Evolutionary conservation across 2,797 vertebrate species (phyloP).

Genomic region (Lacerta agilis): DNA sequence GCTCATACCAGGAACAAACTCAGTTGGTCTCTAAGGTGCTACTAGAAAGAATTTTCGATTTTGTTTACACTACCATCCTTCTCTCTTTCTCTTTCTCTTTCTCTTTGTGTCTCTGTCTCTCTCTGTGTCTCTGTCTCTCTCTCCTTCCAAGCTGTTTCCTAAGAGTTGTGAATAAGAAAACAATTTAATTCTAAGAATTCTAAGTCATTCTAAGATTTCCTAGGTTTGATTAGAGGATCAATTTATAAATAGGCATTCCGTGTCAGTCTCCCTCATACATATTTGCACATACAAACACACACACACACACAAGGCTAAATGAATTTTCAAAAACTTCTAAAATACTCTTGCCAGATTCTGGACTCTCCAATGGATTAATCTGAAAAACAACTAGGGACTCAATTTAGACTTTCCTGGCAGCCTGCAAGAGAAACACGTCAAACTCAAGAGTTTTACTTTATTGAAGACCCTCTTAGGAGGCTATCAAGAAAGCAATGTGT

Average conservation of each 20-base stretch:
- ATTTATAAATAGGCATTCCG: constrained; percentile 66
- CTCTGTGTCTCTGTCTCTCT: too few relatives aligned
- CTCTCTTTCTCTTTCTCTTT: too few relatives aligned
- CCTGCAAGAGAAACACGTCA: constrained; percentile 74
- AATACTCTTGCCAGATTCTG: constrained; percentile 71
- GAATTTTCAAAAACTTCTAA: constrained; percentile 77
- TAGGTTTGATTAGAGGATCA: constrained; percentile 54
- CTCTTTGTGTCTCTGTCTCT: too few relatives aligned
- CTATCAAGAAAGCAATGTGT: constrained; percentile 71
- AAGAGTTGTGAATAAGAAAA: not conserved
- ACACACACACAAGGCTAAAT: constrained; percentile 69
- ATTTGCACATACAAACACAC: constrained; percentile 59
- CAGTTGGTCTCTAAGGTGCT: too few relatives aligned
- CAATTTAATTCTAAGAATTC: not conserved
- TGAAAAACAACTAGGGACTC: constrained; percentile 78
- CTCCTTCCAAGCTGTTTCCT: not conserved
- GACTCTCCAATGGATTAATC: constrained; percentile 75
- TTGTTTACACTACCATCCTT: not conserved
- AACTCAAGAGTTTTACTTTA: constrained; percentile 77
- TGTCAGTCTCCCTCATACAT: not conserved
- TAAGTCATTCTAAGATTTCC: constrained; percentile 32
- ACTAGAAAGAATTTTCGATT: too few relatives aligned
- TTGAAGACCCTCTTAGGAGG: constrained; percentile 80
- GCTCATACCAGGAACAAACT: too few relatives aligned
- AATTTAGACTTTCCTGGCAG: constrained; percentile 80